A percentile compares a stretch with the other conserved stretches of the same genome.
phyloP scores from a whole-genome alignment of 64 coral and sea anemone species.

The Stichodactyla helianthus region DNA sequence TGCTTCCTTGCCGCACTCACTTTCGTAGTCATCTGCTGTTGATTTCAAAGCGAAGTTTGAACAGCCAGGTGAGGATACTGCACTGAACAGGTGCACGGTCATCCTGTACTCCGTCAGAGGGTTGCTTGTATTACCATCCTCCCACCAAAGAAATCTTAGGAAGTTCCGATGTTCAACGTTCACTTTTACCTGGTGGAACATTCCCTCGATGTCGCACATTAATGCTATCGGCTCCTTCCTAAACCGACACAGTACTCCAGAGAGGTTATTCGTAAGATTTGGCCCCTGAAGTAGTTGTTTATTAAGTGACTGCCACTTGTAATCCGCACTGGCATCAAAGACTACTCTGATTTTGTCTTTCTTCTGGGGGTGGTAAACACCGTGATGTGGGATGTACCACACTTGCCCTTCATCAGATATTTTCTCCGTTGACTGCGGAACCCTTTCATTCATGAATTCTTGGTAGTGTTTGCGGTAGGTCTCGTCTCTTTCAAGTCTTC shows the following conservation, averaged over 20 bases:
- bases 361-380: conserved; percentile 43
- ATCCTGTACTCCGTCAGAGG: conserved; percentile 15
- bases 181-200: not conserved
- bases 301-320: conserved; percentile 32
- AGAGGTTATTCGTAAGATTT: conserved; percentile 42
- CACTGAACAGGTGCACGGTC: not conserved
- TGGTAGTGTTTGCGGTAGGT: conserved; percentile 18
- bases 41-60: not conserved
- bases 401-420: conserved; percentile 10
- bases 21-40: not conserved
- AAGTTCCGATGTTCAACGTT: too few species aligned
- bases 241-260: conserved; percentile 44
- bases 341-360: conserved; percentile 29
- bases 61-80: too few species aligned
- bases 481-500: conserved; percentile 20
- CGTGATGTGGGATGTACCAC: conserved; percentile 66
- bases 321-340: conserved; percentile 47
- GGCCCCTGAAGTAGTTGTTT: conserved; percentile 36
- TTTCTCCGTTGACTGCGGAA: conserved; percentile 12
- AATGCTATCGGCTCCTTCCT: conserved; percentile 39
- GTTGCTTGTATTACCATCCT: conserved; percentile 9
- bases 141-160: conserved; percentile 25
- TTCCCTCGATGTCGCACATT: not conserved
- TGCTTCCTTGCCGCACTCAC: too few species aligned
- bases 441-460: conserved; percentile 38